These are phyloP conservation scores for Luperina testacea DNA, from an alignment of 2,888 invertebrate genomes.

Conservation along the genomic window DNA sequence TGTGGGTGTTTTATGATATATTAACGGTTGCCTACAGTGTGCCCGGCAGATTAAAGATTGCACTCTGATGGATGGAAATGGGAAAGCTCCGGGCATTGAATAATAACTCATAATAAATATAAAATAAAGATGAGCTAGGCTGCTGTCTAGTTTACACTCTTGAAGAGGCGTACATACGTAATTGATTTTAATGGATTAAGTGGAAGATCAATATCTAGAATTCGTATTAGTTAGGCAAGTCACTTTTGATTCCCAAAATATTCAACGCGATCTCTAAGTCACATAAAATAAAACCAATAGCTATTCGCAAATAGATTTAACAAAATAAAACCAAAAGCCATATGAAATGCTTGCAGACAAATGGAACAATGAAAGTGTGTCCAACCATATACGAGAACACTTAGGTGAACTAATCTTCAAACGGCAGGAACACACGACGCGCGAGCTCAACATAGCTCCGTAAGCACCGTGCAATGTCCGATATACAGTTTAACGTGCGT, in stretches of 20 bases:
- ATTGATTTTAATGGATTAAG: slow-evolving; percentile 51
- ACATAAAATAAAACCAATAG: neutral
- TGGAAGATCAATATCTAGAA: neutral
- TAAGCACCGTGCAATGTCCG: neutral
- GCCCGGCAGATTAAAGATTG: slow-evolving; percentile 76
- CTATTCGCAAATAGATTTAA: too few relatives aligned
- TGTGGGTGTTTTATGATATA: slow-evolving; percentile 75
- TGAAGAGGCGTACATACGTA: slow-evolving; percentile 14
- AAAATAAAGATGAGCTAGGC: slow-evolving; percentile 60
- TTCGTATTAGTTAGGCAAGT: too few relatives aligned
- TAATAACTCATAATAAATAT: slow-evolving; percentile 69
- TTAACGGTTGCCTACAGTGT: slow-evolving; percentile 62
- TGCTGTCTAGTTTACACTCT: slow-evolving; percentile 42
- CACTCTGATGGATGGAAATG: slow-evolving; percentile 76
- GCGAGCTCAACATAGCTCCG: slow-evolving; percentile 10
- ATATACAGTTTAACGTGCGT: slow-evolving; percentile 7
- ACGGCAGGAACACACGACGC: slow-evolving; percentile 15
- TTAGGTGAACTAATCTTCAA: slow-evolving; percentile 46
- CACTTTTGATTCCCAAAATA: neutral
- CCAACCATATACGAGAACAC: slow-evolving; percentile 12
- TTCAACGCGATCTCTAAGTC: neutral
- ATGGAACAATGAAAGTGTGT: slow-evolving; percentile 25
- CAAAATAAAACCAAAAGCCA: neutral
- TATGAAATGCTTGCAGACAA: neutral
- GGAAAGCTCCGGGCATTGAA: slow-evolving; percentile 70